Evolutionary conservation across 2,113 vertebrate species (phyloP).

Genomic region (Colistium nudipinnis): DNA sequence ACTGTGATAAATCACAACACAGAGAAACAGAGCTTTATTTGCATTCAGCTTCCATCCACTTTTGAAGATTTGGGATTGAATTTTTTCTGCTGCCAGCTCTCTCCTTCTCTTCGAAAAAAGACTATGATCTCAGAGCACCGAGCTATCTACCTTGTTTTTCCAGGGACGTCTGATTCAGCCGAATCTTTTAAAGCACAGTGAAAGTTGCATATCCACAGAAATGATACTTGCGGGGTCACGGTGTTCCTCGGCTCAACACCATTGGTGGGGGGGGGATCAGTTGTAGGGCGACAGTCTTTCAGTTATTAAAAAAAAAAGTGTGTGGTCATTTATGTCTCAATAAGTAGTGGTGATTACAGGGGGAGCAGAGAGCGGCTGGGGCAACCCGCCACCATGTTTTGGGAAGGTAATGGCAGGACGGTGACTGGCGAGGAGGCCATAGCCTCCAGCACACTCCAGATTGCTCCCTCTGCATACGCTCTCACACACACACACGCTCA

Average conservation of each 20-base stretch:
- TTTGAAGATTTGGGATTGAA: conserved; percentile 79
- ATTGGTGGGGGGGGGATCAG: background rate
- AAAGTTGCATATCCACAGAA: conserved; percentile 60
- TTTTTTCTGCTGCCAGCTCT: conserved; percentile 60
- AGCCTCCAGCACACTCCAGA: conserved; percentile 72
- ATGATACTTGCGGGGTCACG: conserved; percentile 13
- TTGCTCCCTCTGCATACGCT: conserved; percentile 62
- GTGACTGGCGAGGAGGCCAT: conserved; percentile 68
- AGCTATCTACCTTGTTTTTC: conserved; percentile 68
- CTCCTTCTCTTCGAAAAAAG: conserved; percentile 59
- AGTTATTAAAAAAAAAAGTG: conserved; percentile 31
- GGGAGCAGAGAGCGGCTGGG: conserved; percentile 34
- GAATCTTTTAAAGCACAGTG: conserved; percentile 49
- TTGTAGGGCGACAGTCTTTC: conserved; percentile 28
- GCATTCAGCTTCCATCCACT: conserved; percentile 76
- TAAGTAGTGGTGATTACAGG: conserved; percentile 65
- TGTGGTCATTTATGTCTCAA: conserved; percentile 59
- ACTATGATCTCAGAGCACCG: conserved; percentile 70
- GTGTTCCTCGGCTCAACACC: conserved; percentile 21
- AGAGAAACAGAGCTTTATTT: conserved; percentile 78
- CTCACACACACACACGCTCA: conserved; percentile 35
- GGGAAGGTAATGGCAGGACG: conserved; percentile 73
- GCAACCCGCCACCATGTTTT: conserved; percentile 58
- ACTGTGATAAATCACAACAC: conserved; percentile 80
- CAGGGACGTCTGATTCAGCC: conserved; percentile 55